These are phyloP conservation scores for Hypolimnas misippus DNA, from an alignment of 2,888 invertebrate species.

Conservation along the genomic window DNA sequence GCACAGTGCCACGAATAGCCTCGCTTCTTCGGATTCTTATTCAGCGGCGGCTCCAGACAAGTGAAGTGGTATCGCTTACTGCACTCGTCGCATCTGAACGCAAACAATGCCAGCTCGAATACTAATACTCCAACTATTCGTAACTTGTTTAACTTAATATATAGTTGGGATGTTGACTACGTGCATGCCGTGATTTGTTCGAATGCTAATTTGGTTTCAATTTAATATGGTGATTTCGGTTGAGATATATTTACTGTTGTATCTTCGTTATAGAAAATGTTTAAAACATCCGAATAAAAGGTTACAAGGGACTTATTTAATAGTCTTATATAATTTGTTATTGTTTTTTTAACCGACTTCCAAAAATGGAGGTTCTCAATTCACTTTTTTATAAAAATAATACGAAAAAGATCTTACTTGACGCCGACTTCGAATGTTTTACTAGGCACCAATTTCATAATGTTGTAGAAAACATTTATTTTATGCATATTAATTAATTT, in stretches of 20 bases:
- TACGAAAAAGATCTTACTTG: too few relatives aligned
- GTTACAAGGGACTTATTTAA: too few relatives aligned
- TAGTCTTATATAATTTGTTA: too few relatives aligned
- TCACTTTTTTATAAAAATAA: too few relatives aligned
- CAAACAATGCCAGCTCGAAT: constrained; percentile 18
- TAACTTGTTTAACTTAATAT: constrained; percentile 36
- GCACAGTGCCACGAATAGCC: constrained; percentile 98
- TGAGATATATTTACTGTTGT: not conserved
- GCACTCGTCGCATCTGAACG: constrained; percentile 94
- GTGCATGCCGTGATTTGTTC: not conserved
- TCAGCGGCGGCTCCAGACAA: constrained; percentile 96
- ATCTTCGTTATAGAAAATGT: too few relatives aligned
- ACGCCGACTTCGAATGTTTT: too few relatives aligned
- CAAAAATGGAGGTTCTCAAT: too few relatives aligned
- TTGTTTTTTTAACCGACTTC: too few relatives aligned
- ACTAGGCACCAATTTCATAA: too few relatives aligned
- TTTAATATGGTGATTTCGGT: not conserved
- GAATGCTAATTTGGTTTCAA: not conserved
- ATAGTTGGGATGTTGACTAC: constrained; percentile 30
- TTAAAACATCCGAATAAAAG: too few relatives aligned
- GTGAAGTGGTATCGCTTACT: constrained; percentile 95
- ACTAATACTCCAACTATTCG: constrained; percentile 24
- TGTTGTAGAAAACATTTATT: too few relatives aligned
- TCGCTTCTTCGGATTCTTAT: constrained; percentile 96
- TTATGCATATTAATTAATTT: too few relatives aligned